Evolutionary conservation across 2,888 invertebrate genomes (phyloP), one percentile per base, ranked within the genome.

Genomic region (Podabrus alpinus): DNA sequence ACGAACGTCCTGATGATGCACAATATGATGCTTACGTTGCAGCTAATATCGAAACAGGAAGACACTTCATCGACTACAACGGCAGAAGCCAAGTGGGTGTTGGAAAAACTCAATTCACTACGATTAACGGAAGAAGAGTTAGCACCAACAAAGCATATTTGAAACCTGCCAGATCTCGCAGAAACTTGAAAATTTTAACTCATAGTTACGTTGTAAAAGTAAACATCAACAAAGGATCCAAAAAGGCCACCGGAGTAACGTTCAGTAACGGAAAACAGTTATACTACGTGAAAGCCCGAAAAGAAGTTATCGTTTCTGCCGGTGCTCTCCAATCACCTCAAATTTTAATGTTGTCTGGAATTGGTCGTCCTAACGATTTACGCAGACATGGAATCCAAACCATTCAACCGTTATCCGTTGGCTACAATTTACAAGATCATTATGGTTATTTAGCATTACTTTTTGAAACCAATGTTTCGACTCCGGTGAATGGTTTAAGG

Each of bases 271-370:
- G 90, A 76, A 89, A 89, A 15, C 87, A 83, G 81, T 88, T 88
- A 78, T 91, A 86, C 75, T 80, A 85, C n/a, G 88, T 89, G 10
- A 83, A 86, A 5, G 94, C 94, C 4, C 89, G 88, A 7, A 93
- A 92, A 78, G 95, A 94, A 86, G 90, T 96, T 1, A 90, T 96
- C 68, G 86, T 95, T 16, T 91, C 93, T 10, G 94, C 94, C 0
- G 96, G 96, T 7, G 88, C 93, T 0, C 91, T 96, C 29, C 94
- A 93, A 77, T 94, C 95, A 0, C 95, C 96, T 0, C 95, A 96
- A 84, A 85, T 96, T 11, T 86, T 97, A 66, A 92, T 95, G 94
- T 85, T 96, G 13, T 95, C 95, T 0, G 96, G 96, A 11, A 88
- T 95, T 19, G 94, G 94, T 0, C 94, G 94, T 0, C 85, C 84